These are phyloP conservation scores for Dryobota labecula DNA, from an alignment of 2,888 invertebrate species.

Conservation along the genomic window DNA sequence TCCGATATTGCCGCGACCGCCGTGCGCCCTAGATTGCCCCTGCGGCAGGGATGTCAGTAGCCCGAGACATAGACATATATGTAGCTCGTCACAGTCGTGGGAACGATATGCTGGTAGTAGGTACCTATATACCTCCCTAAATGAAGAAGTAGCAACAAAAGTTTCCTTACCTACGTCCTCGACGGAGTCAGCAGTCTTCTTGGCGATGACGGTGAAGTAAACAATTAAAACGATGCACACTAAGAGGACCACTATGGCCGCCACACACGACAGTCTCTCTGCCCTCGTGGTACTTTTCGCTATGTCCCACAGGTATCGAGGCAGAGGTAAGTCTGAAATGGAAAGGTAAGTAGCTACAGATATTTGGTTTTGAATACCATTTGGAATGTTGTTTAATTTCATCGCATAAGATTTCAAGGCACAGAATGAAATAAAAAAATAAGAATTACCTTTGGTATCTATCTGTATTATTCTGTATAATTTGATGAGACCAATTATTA, in stretches of 20 bases:
- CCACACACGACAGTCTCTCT: conserved; percentile 79
- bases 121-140: neutral
- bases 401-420: neutral
- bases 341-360: conserved; percentile 13
- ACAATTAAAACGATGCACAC: conserved; percentile 73
- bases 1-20: no score
- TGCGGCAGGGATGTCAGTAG: no score
- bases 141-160: neutral
- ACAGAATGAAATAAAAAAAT: neutral
- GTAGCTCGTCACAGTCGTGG: neutral
- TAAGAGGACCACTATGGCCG: conserved; percentile 72
- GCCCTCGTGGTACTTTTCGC: conserved; percentile 79
- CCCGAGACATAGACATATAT: no score
- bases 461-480: conserved; percentile 1
- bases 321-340: conserved; percentile 79
- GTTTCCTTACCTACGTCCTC: conserved; percentile 67
- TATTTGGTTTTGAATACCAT: neutral
- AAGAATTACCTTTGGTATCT: conserved; percentile 1
- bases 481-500: neutral
- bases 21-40: no score
- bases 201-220: conserved; percentile 64
- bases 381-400: neutral
- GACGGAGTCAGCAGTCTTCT: conserved; percentile 37
- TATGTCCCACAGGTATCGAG: conserved; percentile 77
- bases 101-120: neutral